Percentiles rank a stretch among this genome's conserved stretches.
These are phyloP conservation scores for Manis crassicaudata DNA, from an alignment of 2,797 vertebrate genomes.

Conservation along the genomic window DNA sequence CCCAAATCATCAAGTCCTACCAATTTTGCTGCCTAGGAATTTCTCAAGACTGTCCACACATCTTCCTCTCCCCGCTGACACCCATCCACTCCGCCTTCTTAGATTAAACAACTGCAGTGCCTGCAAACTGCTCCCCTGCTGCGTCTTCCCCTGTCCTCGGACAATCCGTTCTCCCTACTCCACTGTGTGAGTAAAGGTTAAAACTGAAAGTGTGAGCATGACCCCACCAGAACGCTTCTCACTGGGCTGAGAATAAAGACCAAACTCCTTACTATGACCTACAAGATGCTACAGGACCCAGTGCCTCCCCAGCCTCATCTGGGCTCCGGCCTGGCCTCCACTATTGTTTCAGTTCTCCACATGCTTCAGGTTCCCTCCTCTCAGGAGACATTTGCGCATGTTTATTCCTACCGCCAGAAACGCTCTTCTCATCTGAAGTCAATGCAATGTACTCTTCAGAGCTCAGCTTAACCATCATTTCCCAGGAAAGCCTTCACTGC, in stretches of 20 bases:
- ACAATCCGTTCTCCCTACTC: not conserved
- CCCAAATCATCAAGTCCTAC: not conserved
- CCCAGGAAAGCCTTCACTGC: not conserved
- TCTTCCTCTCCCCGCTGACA: not conserved
- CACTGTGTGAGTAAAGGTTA: not conserved
- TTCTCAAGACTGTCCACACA: not conserved
- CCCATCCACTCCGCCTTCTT: not conserved
- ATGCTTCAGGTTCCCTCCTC: not conserved
- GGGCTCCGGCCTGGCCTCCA: too few species aligned
- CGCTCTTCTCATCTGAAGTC: too few species aligned
- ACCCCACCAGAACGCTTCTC: not conserved
- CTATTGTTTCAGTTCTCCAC: not conserved
- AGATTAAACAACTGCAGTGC: rapidly evolving
- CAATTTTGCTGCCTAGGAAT: not conserved
- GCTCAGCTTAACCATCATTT: not conserved
- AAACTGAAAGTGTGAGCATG: not conserved
- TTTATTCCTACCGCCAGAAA: not conserved
- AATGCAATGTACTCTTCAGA: not conserved
- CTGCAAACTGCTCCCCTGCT: not conserved
- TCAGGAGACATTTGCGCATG: not conserved
- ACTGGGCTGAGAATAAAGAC: not conserved
- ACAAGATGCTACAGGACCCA: too few species aligned
- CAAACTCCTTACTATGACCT: not conserved
- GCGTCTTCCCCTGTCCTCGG: not conserved
- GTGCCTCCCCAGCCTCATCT: too few species aligned